phyloP scores from a whole-genome alignment of 2,888 invertebrate species.

The Lumbricus terrestris region DNA sequence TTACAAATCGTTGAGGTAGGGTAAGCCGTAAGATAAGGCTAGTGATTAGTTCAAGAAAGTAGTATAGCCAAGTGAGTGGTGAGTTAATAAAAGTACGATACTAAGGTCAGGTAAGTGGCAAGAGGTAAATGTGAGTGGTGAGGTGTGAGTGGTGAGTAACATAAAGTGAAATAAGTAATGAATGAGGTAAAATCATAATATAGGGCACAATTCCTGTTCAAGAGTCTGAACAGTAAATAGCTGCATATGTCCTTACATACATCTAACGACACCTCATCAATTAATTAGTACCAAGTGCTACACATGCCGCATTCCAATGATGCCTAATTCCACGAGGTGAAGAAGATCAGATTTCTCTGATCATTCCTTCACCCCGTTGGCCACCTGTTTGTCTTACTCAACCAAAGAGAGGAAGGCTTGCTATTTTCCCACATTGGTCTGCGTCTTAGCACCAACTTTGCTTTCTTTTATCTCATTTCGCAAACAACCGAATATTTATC shows the following conservation, averaged over 20 bases:
- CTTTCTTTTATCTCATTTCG: background rate
- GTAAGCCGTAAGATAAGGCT: background rate
- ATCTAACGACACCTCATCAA: background rate
- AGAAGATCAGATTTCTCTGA: background rate
- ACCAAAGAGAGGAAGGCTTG: background rate
- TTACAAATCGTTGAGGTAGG: background rate
- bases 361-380: background rate
- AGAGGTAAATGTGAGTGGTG: too few species aligned
- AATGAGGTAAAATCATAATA: background rate
- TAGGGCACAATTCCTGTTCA: background rate
- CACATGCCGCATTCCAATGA: background rate
- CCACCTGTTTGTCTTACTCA: background rate
- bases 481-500: background rate
- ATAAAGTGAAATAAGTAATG: too few species aligned
- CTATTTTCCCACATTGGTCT: background rate
- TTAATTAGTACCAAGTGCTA: background rate
- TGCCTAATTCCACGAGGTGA: background rate
- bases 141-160: too few species aligned
- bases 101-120: too few species aligned
- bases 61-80: too few species aligned
- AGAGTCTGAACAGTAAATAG: too few species aligned
- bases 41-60: too few species aligned
- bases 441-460: background rate
- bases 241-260: too few species aligned
- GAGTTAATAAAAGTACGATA: too few species aligned